phyloP scores from a whole-genome alignment of 2,888 invertebrate genomes.

The Anodontia alba region DNA sequence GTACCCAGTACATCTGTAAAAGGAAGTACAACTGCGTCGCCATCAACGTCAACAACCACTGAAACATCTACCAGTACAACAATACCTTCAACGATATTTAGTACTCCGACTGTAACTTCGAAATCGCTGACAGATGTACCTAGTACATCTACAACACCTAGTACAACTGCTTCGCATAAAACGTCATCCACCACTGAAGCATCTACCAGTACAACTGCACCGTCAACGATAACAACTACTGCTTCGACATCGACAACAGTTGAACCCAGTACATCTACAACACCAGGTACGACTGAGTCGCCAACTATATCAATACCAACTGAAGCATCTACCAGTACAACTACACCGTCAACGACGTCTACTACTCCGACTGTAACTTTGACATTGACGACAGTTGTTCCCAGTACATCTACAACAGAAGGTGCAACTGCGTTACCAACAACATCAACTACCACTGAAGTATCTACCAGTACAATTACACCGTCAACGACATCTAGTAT shows the following conservation, averaged over 20 bases:
- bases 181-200: neutral
- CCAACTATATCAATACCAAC: too few species aligned
- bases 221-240: too few species aligned
- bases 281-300: too few species aligned
- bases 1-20: neutral
- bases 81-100: neutral
- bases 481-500: neutral
- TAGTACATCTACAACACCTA: neutral
- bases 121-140: neutral
- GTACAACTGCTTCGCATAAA: neutral
- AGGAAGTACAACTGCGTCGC: neutral
- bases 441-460: neutral
- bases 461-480: neutral
- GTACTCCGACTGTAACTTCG: neutral
- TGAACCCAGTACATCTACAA: too few species aligned
- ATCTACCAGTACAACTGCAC: neutral
- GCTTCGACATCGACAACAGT: too few species aligned
- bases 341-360: too few species aligned
- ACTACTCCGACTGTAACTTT: too few species aligned
- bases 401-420: too few species aligned
- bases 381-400: too few species aligned
- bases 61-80: neutral
- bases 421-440: neutral
- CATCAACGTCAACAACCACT: slow-evolving; percentile 4
- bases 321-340: too few species aligned